phyloP scores from a whole-genome alignment of 2,888 invertebrate genomes.

The Lithophane socia region DNA sequence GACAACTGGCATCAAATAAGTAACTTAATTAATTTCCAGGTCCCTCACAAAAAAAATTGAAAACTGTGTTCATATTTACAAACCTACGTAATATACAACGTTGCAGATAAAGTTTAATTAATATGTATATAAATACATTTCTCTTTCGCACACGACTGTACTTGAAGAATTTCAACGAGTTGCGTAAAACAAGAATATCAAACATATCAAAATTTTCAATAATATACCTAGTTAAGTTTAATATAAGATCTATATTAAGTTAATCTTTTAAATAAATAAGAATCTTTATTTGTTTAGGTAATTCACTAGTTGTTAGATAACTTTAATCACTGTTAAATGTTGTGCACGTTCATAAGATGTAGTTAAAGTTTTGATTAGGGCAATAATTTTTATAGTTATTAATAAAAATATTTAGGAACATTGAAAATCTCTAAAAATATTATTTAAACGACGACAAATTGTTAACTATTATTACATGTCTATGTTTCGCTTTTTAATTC shows the following conservation, averaged over 20 bases:
- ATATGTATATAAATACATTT: not conserved
- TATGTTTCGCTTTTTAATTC: conserved; percentile 42
- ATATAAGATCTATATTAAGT: conserved; percentile 79
- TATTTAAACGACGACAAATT: conserved; percentile 58
- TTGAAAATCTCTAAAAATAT: conserved; percentile 45
- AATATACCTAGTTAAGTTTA: conserved; percentile 71
- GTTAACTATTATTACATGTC: conserved; percentile 54
- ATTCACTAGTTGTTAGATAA: conserved; percentile 84
- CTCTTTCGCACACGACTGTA: conserved; percentile 39
- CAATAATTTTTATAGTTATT: conserved; percentile 85
- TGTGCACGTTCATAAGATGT: conserved; percentile 88
- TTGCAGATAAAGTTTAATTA: conserved; percentile 2
- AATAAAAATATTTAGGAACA: conserved; percentile 65
- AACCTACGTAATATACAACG: conserved; percentile 2
- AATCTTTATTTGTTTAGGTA: conserved; percentile 83
- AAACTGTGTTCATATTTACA: conserved; percentile 25
- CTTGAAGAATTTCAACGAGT: conserved; percentile 73
- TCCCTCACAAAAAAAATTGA: not conserved
- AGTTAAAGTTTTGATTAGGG: conserved; percentile 84
- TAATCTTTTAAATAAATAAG: conserved; percentile 74
- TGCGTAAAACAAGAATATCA: conserved; percentile 86
- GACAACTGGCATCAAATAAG: conserved; percentile 4
- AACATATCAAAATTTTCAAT: conserved; percentile 85
- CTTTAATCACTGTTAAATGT: conserved; percentile 90
- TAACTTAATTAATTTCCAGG: not conserved